Percentiles rank a stretch among this genome's conserved stretches.
Conservation (phyloP, 2,888 invertebrate species). For the Anthophora plumipes region DNA sequence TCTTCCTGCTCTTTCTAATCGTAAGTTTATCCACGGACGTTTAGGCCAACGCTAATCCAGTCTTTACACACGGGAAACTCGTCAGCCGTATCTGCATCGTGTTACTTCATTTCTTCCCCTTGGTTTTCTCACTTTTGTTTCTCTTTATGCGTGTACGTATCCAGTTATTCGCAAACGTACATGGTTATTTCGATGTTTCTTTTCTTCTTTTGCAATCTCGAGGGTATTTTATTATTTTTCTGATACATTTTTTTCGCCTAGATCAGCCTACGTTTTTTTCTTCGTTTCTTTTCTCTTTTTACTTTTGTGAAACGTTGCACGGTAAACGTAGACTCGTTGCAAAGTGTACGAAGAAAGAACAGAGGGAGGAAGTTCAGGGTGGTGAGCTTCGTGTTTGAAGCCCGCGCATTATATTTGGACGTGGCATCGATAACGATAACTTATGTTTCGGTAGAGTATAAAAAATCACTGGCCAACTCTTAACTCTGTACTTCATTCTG, state of each 20-base stretch:
- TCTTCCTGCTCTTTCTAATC: constrained; percentile 20
- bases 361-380: no score
- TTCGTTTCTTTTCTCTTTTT: not conserved
- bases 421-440: no score
- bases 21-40: constrained; percentile 10
- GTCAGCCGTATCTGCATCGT: constrained; percentile 10
- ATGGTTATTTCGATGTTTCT: no score
- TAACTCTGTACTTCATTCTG: not conserved
- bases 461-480: not conserved
- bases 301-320: not conserved
- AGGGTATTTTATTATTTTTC: not conserved
- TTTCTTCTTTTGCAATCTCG: not conserved
- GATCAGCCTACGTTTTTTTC: not conserved
- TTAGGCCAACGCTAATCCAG: constrained; percentile 17
- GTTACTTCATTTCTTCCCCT: constrained; percentile 1
- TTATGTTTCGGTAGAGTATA: not conserved
- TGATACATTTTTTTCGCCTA: not conserved
- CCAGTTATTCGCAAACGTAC: not conserved
- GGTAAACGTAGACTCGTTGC: not conserved
- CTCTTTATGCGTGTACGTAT: not conserved
- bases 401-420: no score
- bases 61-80: constrained; percentile 13
- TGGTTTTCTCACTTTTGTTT: not conserved
- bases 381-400: no score
- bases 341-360: not conserved